Evolutionary conservation across 2,797 vertebrate genomes (phyloP).

Genomic region (Pitangus sulphuratus): DNA sequence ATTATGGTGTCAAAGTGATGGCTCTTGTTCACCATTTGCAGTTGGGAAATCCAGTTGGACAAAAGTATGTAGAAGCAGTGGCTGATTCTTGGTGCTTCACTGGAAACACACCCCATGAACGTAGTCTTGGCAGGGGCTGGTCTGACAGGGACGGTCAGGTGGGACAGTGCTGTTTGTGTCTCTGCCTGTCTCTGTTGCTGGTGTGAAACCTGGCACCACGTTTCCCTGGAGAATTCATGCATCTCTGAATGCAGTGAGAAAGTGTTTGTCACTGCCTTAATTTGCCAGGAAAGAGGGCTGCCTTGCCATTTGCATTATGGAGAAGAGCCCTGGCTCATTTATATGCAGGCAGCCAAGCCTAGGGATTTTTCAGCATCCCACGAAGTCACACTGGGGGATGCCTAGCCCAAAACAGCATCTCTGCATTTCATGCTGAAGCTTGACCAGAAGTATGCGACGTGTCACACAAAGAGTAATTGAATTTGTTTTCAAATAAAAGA

Average conservation of each 20-base stretch:
- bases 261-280: slow-evolving; percentile 11
- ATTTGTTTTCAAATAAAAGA: slow-evolving; percentile 16
- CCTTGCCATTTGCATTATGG: slow-evolving; percentile 7
- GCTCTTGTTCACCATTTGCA: neutral
- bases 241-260: neutral
- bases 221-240: neutral
- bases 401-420: neutral
- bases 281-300: slow-evolving; percentile 19
- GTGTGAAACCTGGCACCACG: neutral
- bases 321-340: slow-evolving; percentile 36
- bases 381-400: neutral
- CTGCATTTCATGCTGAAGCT: slow-evolving; percentile 39
- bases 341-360: slow-evolving; percentile 33
- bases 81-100: neutral
- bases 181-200: neutral
- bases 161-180: neutral
- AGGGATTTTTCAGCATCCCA: slow-evolving; percentile 19
- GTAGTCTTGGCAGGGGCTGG: rapidly evolving
- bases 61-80: rapidly evolving
- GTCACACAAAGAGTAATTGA: slow-evolving; percentile 16
- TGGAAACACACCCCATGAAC: neutral
- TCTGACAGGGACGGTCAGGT: neutral
- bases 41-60: neutral
- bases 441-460: neutral
- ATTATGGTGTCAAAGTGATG: rapidly evolving